These are phyloP conservation scores for Pterocles orientalis DNA, from an alignment of 2,113 vertebrate genomes.

Conservation along the genomic window DNA sequence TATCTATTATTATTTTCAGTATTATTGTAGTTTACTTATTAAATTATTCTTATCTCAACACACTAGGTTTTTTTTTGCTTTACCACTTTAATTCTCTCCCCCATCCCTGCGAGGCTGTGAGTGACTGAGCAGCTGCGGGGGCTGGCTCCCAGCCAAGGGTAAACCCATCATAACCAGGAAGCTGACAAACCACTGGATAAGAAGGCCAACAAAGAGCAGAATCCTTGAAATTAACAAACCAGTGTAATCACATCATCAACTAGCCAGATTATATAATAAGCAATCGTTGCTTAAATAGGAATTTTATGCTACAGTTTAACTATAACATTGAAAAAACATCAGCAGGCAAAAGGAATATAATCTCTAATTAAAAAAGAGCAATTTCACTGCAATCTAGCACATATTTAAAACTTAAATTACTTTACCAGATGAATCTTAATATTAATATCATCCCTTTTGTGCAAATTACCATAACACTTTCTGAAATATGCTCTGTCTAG, in stretches of 20 bases:
- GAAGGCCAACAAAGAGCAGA: background rate
- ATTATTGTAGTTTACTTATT: too few species aligned
- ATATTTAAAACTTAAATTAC: constrained; percentile 70
- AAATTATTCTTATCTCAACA: too few species aligned
- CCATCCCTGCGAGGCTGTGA: too few species aligned
- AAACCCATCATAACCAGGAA: background rate
- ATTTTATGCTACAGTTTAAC: background rate
- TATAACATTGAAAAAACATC: constrained; percentile 18
- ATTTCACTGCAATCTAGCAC: constrained; percentile 45
- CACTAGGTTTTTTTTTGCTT: too few species aligned
- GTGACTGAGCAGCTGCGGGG: too few species aligned
- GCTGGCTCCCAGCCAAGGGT: too few species aligned
- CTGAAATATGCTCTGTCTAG: constrained; percentile 61
- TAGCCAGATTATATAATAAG: background rate
- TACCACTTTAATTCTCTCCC: too few species aligned
- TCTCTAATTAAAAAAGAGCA: constrained; percentile 43
- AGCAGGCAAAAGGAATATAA: constrained; percentile 31
- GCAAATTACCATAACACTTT: constrained; percentile 67
- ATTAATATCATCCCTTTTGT: constrained; percentile 59
- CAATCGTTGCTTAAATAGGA: background rate
- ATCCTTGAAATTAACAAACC: background rate
- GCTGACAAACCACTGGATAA: background rate
- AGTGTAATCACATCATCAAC: background rate
- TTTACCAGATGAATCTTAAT: constrained; percentile 67
- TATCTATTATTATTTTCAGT: too few species aligned